Conservation (phyloP, 1,140 invertebrate species). For the Ditylenchus dipsaci region DNA sequence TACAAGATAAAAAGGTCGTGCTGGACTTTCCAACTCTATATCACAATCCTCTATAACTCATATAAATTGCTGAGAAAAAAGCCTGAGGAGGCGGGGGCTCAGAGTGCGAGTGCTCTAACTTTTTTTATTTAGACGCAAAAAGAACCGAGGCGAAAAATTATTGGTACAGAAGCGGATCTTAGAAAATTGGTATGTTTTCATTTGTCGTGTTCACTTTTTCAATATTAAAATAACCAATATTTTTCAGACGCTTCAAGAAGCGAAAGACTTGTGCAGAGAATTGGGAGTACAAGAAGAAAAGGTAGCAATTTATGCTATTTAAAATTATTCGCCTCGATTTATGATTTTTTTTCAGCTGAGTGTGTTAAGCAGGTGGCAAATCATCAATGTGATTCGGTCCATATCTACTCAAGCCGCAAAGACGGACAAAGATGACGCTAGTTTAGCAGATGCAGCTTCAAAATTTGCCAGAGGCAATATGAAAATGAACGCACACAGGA, state of each 20-base stretch:
- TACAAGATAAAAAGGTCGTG: too few relatives aligned
- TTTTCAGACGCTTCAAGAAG: constrained; percentile 76
- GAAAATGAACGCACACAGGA: constrained; percentile 94
- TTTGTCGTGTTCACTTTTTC: too few relatives aligned
- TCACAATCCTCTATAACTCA: too few relatives aligned
- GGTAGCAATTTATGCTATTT: constrained; percentile 60
- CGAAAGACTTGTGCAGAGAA: constrained; percentile 87
- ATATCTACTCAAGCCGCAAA: constrained; percentile 96
- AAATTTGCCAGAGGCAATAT: constrained; percentile 85
- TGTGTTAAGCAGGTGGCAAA: constrained; percentile 85
- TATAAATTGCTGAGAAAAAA: too few relatives aligned
- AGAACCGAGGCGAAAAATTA: constrained; percentile 84
- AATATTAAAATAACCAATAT: too few relatives aligned
- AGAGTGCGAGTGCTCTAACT: too few relatives aligned
- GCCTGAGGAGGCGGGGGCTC: too few relatives aligned
- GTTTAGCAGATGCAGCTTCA: too few relatives aligned
- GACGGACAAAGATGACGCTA: constrained; percentile 60
- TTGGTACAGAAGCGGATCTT: constrained; percentile 95
- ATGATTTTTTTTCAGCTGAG: not conserved
- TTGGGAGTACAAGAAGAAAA: constrained; percentile 95
- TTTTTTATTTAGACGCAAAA: constrained; percentile 13
- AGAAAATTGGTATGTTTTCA: constrained; percentile 66
- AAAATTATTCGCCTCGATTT: too few relatives aligned
- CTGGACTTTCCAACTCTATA: too few relatives aligned
- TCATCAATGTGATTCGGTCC: constrained; percentile 94